A percentile compares a stretch with the other conserved stretches of the same genome.
phyloP scores from a whole-genome alignment of 2,797 vertebrate genomes.

The Bucorvus abyssinicus region DNA sequence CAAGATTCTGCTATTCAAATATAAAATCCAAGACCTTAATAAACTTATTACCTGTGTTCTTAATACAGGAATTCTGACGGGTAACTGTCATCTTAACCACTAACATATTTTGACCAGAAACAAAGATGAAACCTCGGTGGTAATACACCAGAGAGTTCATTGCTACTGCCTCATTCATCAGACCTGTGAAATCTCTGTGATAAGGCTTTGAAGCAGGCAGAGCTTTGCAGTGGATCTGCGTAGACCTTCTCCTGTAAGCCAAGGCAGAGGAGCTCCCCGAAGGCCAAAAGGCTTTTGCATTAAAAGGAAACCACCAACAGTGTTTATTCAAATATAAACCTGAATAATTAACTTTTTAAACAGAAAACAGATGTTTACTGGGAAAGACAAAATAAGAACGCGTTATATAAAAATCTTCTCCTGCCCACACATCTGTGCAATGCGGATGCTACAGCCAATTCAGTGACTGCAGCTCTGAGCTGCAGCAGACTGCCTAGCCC shows the following conservation, averaged over 20 bases:
- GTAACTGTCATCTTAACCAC: neutral
- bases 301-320: neutral
- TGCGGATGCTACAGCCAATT: neutral
- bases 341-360: neutral
- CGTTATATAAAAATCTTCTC: neutral
- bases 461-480: neutral
- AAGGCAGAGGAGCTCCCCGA: neutral
- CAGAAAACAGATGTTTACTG: neutral
- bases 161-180: neutral
- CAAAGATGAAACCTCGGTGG: neutral
- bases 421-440: neutral
- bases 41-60: neutral
- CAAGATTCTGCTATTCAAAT: neutral
- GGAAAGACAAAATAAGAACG: neutral
- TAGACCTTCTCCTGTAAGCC: neutral
- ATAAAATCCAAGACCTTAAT: neutral
- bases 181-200: neutral
- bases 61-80: neutral
- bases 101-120: neutral
- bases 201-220: constrained; percentile 21
- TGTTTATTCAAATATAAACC: neutral
- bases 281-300: neutral
- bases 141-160: neutral
- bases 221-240: neutral
- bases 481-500: neutral